Percentiles rank a stretch among this genome's conserved stretches.
Evolutionary conservation across 2,797 vertebrate species (phyloP).

Genomic region (Pseudochromis fuscus): DNA sequence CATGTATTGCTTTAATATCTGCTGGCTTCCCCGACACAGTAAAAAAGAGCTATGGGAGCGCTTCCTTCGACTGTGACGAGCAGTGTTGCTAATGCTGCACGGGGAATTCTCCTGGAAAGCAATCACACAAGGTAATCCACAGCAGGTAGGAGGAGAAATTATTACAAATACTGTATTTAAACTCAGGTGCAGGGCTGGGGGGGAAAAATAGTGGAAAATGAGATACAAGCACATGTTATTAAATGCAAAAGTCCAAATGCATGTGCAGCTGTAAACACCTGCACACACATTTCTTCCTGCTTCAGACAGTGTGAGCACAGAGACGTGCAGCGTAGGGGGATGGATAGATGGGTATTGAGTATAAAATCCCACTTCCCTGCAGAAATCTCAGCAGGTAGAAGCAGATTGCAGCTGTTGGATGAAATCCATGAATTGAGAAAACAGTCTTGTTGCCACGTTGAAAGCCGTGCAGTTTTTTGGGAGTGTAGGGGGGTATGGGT

Average conservation of each 20-base stretch:
- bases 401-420: conserved; percentile 68
- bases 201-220: conserved; percentile 4
- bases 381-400: conserved; percentile 75
- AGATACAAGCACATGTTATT: conserved; percentile 22
- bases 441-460: conserved; percentile 50
- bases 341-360: conserved; percentile 63
- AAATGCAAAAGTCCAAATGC: conserved; percentile 19
- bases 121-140: conserved; percentile 72
- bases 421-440: conserved; percentile 70
- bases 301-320: conserved; percentile 42
- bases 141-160: conserved; percentile 32
- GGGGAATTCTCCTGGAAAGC: conserved; percentile 68
- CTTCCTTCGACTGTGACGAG: conserved; percentile 57
- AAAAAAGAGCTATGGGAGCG: conserved; percentile 54
- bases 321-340: conserved; percentile 33
- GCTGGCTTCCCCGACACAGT: conserved; percentile 55
- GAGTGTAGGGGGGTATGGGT: background rate
- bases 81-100: conserved; percentile 57
- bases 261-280: conserved; percentile 44
- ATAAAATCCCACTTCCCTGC: conserved; percentile 71
- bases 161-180: conserved; percentile 48
- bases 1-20: conserved; percentile 66
- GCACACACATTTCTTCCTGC: conserved; percentile 23
- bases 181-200: conserved; percentile 5
- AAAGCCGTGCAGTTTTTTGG: conserved; percentile 41